Percentiles rank a stretch among this genome's conserved stretches.
phyloP scores from a whole-genome alignment of 2,797 vertebrate species.

The Cephalopachus bancanus region DNA sequence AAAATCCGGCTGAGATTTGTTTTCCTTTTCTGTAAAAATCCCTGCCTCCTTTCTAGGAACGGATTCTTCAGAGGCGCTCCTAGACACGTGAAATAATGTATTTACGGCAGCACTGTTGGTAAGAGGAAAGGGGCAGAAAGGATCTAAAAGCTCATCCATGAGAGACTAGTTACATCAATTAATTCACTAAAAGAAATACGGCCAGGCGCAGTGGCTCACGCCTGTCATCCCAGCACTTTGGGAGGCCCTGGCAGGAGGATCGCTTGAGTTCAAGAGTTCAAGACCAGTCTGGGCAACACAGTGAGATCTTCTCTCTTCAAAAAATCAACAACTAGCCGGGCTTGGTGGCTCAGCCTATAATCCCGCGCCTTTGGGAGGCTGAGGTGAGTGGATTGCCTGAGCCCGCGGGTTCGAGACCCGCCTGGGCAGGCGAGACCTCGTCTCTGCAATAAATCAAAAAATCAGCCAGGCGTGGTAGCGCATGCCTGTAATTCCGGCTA shows the following conservation, averaged over 20 bases:
- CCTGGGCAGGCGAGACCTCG: too few relatives aligned
- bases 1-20: neutral
- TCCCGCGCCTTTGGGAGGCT: too few relatives aligned
- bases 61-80: neutral
- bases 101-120: neutral
- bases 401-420: too few relatives aligned
- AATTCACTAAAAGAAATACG: neutral
- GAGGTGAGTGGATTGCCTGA: too few relatives aligned
- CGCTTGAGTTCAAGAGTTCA: neutral
- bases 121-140: neutral
- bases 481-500: too few relatives aligned
- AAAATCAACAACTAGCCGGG: too few relatives aligned
- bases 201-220: neutral
- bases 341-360: too few relatives aligned
- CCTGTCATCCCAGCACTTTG: neutral
- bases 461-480: too few relatives aligned
- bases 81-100: accelerated
- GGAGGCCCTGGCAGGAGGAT: neutral
- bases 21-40: neutral
- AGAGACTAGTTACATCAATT: neutral
- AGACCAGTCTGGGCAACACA: neutral
- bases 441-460: too few relatives aligned
- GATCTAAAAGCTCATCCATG: neutral
- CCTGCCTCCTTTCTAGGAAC: neutral
- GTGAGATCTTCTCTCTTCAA: neutral